These are phyloP conservation scores for Bostrychus sinensis DNA, from an alignment of 2,113 vertebrate genomes.

Conservation along the genomic window DNA sequence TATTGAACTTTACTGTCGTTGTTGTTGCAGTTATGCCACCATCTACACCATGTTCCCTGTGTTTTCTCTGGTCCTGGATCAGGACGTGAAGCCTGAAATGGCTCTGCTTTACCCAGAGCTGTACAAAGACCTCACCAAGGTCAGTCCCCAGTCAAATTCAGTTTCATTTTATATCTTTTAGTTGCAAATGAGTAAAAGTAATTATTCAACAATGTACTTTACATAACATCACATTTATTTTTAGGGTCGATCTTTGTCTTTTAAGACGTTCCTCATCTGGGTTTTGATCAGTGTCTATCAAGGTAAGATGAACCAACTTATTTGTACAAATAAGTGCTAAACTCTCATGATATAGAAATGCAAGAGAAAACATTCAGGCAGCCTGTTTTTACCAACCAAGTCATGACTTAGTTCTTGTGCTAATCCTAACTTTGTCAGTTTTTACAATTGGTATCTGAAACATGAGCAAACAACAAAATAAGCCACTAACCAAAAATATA, in stretches of 20 bases:
- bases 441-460: too few relatives aligned
- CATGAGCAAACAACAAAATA: too few relatives aligned
- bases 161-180: too few relatives aligned
- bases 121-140: conserved; percentile 99
- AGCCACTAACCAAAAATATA: too few relatives aligned
- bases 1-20: not conserved
- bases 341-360: too few relatives aligned
- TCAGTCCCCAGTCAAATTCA: conserved; percentile 43
- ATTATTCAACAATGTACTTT: too few relatives aligned
- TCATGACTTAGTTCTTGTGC: too few relatives aligned
- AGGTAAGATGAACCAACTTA: conserved; percentile 61
- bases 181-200: too few relatives aligned
- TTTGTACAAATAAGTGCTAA: too few relatives aligned
- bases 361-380: too few relatives aligned
- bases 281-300: conserved; percentile 83
- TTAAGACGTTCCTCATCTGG: conserved; percentile 85
- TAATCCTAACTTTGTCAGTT: too few relatives aligned
- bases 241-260: conserved; percentile 94
- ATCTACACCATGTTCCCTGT: conserved; percentile 99
- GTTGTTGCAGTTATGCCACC: conserved; percentile 87
- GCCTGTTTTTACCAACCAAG: too few relatives aligned
- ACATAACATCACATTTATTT: not conserved
- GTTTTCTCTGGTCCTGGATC: conserved; percentile 96
- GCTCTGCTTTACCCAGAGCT: conserved; percentile 97
- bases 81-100: conserved; percentile 96